A percentile compares a stretch with the other conserved stretches of the same genome.
These are phyloP conservation scores for Theristicus caerulescens DNA, from an alignment of 2,113 vertebrate species.

Conservation along the genomic window DNA sequence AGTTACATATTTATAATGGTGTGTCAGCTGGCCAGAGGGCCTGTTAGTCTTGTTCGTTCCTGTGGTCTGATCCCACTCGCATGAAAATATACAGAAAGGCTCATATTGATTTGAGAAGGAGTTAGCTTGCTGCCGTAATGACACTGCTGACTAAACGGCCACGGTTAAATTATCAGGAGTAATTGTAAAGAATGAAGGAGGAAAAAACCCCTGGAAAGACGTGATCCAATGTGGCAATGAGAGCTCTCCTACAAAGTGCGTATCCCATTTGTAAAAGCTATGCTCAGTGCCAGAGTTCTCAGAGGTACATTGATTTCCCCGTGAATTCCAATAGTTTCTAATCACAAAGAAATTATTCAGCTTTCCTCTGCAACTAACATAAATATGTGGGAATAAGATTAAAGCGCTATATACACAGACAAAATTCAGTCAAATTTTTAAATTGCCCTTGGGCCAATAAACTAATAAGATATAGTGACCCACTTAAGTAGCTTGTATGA, in stretches of 20 bases:
- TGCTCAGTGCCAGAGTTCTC: neutral
- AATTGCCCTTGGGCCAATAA: conserved; percentile 51
- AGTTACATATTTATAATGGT: conserved; percentile 1
- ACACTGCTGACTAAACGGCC: conserved; percentile 32
- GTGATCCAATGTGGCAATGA: neutral
- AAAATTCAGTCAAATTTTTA: conserved; percentile 69
- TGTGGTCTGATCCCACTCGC: neutral
- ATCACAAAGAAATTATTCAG: conserved; percentile 56
- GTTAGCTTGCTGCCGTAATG: neutral
- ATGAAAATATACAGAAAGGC: neutral
- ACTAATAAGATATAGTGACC: conserved; percentile 64
- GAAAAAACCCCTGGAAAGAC: conserved; percentile 23
- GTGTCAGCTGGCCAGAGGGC: neutral
- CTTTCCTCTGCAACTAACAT: conserved; percentile 39
- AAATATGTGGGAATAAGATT: conserved; percentile 55
- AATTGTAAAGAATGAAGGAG: conserved; percentile 56
- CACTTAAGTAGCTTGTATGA: conserved; percentile 52
- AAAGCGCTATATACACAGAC: conserved; percentile 30
- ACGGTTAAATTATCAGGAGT: conserved; percentile 62
- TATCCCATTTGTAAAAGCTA: neutral
- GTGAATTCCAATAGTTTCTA: conserved; percentile 44
- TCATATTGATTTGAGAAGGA: neutral
- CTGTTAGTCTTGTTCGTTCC: neutral
- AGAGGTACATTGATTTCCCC: conserved; percentile 36
- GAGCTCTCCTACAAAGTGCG: neutral